Evolutionary conservation across 2,113 vertebrate genomes (phyloP), one percentile per base, ranked within the genome.

Genomic region (Tinamus guttatus): DNA sequence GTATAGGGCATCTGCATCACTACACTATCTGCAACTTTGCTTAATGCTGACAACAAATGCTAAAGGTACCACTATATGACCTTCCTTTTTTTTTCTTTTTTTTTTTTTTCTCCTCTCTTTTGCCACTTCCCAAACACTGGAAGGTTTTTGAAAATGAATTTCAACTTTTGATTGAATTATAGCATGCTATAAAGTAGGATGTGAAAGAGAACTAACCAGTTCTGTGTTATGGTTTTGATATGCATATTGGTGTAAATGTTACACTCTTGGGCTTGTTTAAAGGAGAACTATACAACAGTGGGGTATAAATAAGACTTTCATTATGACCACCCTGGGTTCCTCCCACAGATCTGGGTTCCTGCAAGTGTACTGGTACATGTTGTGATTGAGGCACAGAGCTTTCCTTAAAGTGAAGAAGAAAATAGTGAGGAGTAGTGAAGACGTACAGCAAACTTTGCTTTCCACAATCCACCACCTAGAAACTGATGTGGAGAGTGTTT

Each of bases 331-430:
- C 7, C 25, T 30, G 28, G 8, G 4, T 40, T 85, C n/a, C 49
- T 85, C 38, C 41, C 41, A 43, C 24, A 63, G 36, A 63, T 14
- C 65, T 68, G 30, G 20, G 40, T 21, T 47, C 41, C 41, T 16
- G n/a, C 22, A 38, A 49, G 41, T 82, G 25, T 81, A 64, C 27
- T 22, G 32, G 12, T 28, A 19, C 24, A 56, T 54, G 24, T 30
- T 1, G 0, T 1, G 2, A 14, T 30, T 38, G 43, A 8, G 16
- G 9, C 5, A 0, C 28, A 60, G 13, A 25, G 32, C 71, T 93
- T 70, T 40, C 49, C 63, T 69, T 24, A 76, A 90, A 76, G 17
- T 52, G 36, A 67, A 27, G 43, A 52, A 68, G 21, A 75, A 60
- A 51, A 52, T 43, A 1, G 19, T 54, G 20, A 80, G 32, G 17